Conservation (phyloP, 2,797 vertebrate genomes). For the Myotis vivesi region DNA sequence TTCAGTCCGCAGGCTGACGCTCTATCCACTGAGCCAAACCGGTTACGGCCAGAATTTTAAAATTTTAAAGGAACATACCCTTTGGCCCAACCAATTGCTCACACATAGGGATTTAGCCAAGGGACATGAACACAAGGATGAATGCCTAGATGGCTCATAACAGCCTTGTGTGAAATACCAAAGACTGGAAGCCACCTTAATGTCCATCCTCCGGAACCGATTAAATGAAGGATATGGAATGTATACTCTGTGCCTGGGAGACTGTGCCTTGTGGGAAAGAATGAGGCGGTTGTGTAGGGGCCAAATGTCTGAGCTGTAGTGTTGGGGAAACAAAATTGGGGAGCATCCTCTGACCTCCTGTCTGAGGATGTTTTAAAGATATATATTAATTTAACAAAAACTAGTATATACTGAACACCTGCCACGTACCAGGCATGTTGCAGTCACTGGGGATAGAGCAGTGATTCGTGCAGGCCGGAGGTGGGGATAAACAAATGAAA, state of each 20-base stretch:
- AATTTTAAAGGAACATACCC: background rate
- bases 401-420: background rate
- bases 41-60: too few relatives aligned
- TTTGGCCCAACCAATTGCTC: background rate
- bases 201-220: background rate
- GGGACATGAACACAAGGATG: background rate
- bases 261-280: background rate
- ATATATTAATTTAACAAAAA: background rate
- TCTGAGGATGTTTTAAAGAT: background rate
- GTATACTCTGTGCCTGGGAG: background rate
- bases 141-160: background rate
- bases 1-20: too few relatives aligned
- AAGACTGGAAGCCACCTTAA: background rate
- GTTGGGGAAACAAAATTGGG: background rate
- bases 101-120: background rate
- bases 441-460: background rate
- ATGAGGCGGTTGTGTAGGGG: background rate
- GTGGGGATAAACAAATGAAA: background rate
- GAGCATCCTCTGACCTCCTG: background rate
- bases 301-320: background rate
- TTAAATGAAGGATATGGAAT: background rate
- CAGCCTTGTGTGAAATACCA: background rate
- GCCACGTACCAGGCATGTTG: background rate
- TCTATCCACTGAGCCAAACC: too few relatives aligned
- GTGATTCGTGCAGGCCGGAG: background rate